Evolutionary conservation across 1,140 invertebrate species (phyloP), one percentile per base, ranked within the genome.

Genomic region (Solenopsis invicta): DNA sequence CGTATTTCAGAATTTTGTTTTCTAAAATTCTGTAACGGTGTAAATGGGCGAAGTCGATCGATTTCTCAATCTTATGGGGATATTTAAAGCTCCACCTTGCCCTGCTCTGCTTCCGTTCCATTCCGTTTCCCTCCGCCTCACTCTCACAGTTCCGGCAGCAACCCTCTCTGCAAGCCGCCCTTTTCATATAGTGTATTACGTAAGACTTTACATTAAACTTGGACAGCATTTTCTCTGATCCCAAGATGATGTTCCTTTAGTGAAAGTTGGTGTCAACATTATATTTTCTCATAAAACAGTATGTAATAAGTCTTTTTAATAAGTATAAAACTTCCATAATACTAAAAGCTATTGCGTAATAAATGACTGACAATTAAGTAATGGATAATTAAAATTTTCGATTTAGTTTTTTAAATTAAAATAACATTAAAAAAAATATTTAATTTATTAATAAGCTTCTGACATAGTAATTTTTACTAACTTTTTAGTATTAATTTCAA

Each of bases 41-140:
- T n/a, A 59, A 74, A 62, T 16, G 67, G 41, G 13, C 21, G 18
- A 82, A 61, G 13, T 48, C 54, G 80, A 84, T 84, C 69, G 80
- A 75, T 84, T 84, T 84, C 69, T 84, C 69, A 84, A 84, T 84
- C 54, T 84, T 75, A 84, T 61, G 80, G 56, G 13, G 34, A 56
- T 84, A 84, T 84, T 84, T 84, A 84, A 75, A 84, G 67, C 84
- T 89, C 85, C 82, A 74, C 85, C 59, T 61, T 80, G 59, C 69
- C 54, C 56, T 77, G 56, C 88, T 80, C 81, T 54, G 34, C 82
- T 74, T 62, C 77, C 18, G 21, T 29, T 86, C 34, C 18, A 52
- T 75, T 78, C 24, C 34, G 29, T 13, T 41, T 4, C 18, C 18
- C 21, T 34, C 67, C 52, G 3, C 61, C 48, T 56, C 61, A 3